Evolutionary conservation across 2,888 invertebrate genomes (phyloP).

Genomic region (Erannis defoliaria): DNA sequence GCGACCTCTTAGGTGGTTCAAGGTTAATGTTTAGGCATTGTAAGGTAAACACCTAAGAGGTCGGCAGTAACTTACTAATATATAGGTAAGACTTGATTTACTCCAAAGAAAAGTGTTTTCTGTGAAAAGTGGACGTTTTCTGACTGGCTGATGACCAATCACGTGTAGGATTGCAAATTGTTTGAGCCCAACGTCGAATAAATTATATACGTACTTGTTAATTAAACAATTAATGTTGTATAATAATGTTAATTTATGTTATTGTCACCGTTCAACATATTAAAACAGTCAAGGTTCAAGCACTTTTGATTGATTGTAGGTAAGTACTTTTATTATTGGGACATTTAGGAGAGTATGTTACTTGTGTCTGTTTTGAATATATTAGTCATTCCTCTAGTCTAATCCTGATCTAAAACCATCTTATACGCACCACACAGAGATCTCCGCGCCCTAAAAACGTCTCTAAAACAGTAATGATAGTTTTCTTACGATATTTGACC

Average conservation of each 20-base stretch:
- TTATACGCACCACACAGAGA: conserved; percentile 54
- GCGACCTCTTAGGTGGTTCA: conserved; percentile 40
- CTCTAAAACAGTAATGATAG: conserved; percentile 43
- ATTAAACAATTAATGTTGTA: background rate
- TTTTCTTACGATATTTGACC: conserved; percentile 50
- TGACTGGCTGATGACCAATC: too few relatives aligned
- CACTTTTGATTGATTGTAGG: background rate
- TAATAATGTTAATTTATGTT: background rate
- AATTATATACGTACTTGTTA: conserved; percentile 10
- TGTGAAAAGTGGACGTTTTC: too few relatives aligned
- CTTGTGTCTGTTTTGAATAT: too few relatives aligned
- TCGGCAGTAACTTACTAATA: conserved; percentile 1
- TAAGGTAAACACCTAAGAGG: too few relatives aligned
- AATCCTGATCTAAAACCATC: conserved; percentile 55
- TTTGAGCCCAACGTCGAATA: conserved; percentile 25
- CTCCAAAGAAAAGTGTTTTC: background rate
- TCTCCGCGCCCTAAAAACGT: conserved; percentile 68
- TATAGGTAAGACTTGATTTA: conserved; percentile 12
- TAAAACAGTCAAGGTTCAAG: background rate
- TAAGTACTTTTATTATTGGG: background rate
- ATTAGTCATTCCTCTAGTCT: conserved; percentile 42
- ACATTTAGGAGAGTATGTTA: too few relatives aligned
- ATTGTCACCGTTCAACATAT: background rate
- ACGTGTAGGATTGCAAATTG: background rate
- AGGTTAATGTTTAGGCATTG: too few relatives aligned